Evolutionary conservation across 2,113 vertebrate species (phyloP), one percentile per base, ranked within the genome.

Genomic region (Machaerirhynchus nigripectus): DNA sequence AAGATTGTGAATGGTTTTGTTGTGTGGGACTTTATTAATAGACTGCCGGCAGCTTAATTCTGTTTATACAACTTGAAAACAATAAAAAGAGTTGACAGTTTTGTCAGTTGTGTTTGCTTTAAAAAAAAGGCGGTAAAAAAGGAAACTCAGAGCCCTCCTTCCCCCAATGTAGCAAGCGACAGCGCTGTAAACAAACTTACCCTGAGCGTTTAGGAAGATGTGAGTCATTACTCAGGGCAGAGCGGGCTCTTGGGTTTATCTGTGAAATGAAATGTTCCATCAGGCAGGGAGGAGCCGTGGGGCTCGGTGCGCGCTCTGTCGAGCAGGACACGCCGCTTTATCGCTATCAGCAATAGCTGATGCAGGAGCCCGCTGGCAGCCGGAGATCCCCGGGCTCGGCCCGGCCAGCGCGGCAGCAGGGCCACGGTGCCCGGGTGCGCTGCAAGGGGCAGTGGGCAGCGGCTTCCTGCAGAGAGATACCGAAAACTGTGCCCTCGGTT

Each of bases 21-120:
- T 91, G 50, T 42, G 49, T n/a, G 78, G 87, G 76, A 80, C 76
- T 87, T 97, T 97, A 97, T 97, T 96, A 96, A 97, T 96, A 92
- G 89, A 95, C 83, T 96, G 95, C 96, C 94, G 52, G 92, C 81
- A 93, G 96, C 92, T 89, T 93, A 95, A 94, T 91, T 93, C 93
- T 95, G 90, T 96, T 97, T 96, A 77, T 83, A 80, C 70, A 91
- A 95, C 87, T 93, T 82, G 77, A 96, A 95, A 95, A 96, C 93
- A 97, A 94, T 90, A 95, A 93, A 89, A 93, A 79, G 60, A 89
- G 55, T 42, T 91, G 83, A 69, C 95, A 90, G 85, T 94, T 95
- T 96, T 94, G 94, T 88, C 93, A 55, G 96, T 93, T 95, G 69
- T 68, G 74, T 85, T 81, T 94, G 64, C 68, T 94, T n/a, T 9